Percentiles rank a stretch among this genome's conserved stretches.
These are phyloP conservation scores for Synodontis membranacea DNA, from an alignment of 2,113 vertebrate species.

Conservation along the genomic window DNA sequence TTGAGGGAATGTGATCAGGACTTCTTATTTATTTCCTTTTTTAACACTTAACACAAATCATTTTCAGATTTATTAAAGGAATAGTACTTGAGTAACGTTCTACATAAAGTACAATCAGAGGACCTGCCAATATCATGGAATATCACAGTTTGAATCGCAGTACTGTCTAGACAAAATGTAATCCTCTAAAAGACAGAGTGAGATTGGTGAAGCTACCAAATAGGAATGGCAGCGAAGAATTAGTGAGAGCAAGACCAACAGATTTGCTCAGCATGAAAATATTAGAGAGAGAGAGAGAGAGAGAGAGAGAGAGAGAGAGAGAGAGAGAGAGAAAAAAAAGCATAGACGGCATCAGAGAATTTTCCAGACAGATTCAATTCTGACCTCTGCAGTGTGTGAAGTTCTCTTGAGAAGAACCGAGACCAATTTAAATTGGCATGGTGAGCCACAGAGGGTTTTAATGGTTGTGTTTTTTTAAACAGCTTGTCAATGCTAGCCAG, in stretches of 20 bases:
- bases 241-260: background rate
- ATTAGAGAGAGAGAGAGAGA: background rate
- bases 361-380: conserved; percentile 4
- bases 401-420: conserved; percentile 40
- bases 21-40: background rate
- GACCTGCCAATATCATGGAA: background rate
- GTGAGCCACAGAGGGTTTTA: conserved; percentile 50
- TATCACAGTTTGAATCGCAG: background rate
- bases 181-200: background rate
- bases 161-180: background rate
- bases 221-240: background rate
- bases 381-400: conserved; percentile 15
- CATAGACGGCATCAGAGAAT: background rate
- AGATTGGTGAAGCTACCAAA: background rate
- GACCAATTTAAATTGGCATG: conserved; percentile 41
- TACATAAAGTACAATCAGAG: background rate
- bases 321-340: background rate
- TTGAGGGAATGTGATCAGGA: background rate
- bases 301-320: background rate
- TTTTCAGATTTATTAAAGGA: background rate
- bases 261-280: background rate
- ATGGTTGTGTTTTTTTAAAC: conserved; percentile 57
- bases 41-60: background rate
- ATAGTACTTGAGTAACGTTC: background rate
- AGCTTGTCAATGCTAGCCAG: conserved; percentile 56